A percentile compares a stretch with the other conserved stretches of the same genome.
These are phyloP conservation scores for Oryzaephilus surinamensis DNA, from an alignment of 1,140 invertebrate genomes.

Conservation along the genomic window DNA sequence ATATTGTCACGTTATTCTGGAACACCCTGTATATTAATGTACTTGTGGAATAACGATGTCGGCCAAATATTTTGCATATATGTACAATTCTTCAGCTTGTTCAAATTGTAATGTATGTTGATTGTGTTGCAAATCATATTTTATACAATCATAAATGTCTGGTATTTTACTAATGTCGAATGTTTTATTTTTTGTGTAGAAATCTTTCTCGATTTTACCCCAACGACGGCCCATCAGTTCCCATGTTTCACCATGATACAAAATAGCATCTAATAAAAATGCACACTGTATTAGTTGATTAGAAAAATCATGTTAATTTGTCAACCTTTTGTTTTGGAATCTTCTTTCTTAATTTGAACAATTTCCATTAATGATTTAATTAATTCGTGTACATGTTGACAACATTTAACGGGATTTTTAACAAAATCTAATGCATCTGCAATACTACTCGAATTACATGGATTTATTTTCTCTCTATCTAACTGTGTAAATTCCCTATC, in stretches of 20 bases:
- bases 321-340: conserved; percentile 73
- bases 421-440: conserved; percentile 87
- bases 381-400: conserved; percentile 76
- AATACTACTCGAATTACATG: conserved; percentile 77
- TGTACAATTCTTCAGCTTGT: conserved; percentile 89
- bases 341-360: conserved; percentile 75
- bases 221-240: conserved; percentile 95
- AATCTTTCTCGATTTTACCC: conserved; percentile 99
- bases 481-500: conserved; percentile 80
- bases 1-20: too few species aligned
- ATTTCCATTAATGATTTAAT: conserved; percentile 79
- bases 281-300: too few species aligned
- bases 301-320: conserved; percentile 30
- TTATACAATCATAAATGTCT: conserved; percentile 99
- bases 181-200: conserved; percentile 80
- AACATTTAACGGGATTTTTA: conserved; percentile 91
- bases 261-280: conserved; percentile 76
- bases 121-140: conserved; percentile 98
- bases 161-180: conserved; percentile 99
- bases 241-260: conserved; percentile 99
- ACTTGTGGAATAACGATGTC: conserved; percentile 98
- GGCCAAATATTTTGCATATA: conserved; percentile 89
- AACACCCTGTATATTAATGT: too few species aligned
- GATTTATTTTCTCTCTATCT: conserved; percentile 82
- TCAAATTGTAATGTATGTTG: conserved; percentile 90